Base-by-base conservation (phyloP, 2,888 invertebrate genomes). In the Agonum fuliginosum region DNA sequence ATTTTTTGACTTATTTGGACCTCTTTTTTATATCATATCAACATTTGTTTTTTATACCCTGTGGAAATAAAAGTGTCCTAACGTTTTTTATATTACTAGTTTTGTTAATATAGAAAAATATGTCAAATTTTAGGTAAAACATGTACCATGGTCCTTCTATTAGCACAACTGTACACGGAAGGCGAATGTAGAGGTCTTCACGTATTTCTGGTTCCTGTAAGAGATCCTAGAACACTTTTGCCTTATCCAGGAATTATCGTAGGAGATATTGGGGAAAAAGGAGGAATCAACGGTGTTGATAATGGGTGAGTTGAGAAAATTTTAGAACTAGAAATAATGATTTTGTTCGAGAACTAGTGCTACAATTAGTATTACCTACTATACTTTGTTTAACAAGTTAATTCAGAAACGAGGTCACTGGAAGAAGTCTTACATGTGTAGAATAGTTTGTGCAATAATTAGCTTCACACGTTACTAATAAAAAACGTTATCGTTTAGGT, bases 221-320 rank as follows among this genome's bases (percentile, higher is more conserved):
- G 97, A 65, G 91, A 95, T 85, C 93, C 94, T 0, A 90, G 90
- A 81, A 95, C 95, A 0, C 86, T 95, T 82, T 87, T 91, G 81
- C 91, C 95, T 0, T 94, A 93, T 85, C 95, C 96, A 0, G 97
- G 97, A 0, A 91, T 98, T 6, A 90, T 93, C 10, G 93, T 97
- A 0, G 97, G 97, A 0, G 97, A 98, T 83, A 95, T 97, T 90
- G 97, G 97, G 0, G 95, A 95, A 86, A 98, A 98, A 88, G 91
- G 95, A 62, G 97, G 97, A 5, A 90, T 96, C 67, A 94, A 97
- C 85, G 97, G 96, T 2, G 92, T 97, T 78, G 97, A 98, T 86
- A 98, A 98, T 86, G 98, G 97, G 93, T 93, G 82, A 87, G 30
- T 30, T 5, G 8, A 5, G 8, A 30, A 30, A 30, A 30, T 30